A percentile compares a stretch with the other conserved stretches of the same genome.
Evolutionary conservation across 2,888 invertebrate species (phyloP).

Genomic region (Nymphalis polychloros): DNA sequence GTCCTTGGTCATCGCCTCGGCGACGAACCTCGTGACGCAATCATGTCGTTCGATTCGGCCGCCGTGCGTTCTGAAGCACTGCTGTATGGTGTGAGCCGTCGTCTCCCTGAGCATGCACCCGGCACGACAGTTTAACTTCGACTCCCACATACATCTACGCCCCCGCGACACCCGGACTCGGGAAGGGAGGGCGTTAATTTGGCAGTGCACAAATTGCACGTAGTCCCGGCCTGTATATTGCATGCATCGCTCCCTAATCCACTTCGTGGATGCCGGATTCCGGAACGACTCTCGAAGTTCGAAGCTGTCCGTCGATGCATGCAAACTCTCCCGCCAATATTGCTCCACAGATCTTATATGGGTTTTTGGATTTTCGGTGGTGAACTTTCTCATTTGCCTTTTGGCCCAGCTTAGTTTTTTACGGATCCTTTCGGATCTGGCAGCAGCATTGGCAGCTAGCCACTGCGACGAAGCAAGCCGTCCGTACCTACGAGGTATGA

Average conservation of each 20-base stretch:
- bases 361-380: not conserved
- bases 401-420: not conserved
- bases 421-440: not conserved
- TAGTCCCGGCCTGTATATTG: too few relatives aligned
- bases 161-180: too few relatives aligned
- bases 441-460: constrained; percentile 10
- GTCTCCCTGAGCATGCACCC: constrained; percentile 30
- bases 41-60: constrained; percentile 51
- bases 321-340: constrained; percentile 18
- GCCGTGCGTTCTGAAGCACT: constrained; percentile 47
- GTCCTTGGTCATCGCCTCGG: constrained; percentile 39
- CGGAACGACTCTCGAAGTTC: constrained; percentile 12
- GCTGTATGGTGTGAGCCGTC: constrained; percentile 40
- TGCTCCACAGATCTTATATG: not conserved
- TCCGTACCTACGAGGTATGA: constrained; percentile 40
- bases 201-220: too few relatives aligned
- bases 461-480: constrained; percentile 37
- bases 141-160: not conserved
- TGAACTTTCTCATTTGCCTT: not conserved
- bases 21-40: constrained; percentile 41
- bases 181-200: too few relatives aligned
- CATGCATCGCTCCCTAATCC: too few relatives aligned
- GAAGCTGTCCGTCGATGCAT: constrained; percentile 18
- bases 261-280: too few relatives aligned
- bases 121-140: not conserved